Evolutionary conservation across 2,113 vertebrate species (phyloP).

Genomic region (Paralichthys olivaceus): DNA sequence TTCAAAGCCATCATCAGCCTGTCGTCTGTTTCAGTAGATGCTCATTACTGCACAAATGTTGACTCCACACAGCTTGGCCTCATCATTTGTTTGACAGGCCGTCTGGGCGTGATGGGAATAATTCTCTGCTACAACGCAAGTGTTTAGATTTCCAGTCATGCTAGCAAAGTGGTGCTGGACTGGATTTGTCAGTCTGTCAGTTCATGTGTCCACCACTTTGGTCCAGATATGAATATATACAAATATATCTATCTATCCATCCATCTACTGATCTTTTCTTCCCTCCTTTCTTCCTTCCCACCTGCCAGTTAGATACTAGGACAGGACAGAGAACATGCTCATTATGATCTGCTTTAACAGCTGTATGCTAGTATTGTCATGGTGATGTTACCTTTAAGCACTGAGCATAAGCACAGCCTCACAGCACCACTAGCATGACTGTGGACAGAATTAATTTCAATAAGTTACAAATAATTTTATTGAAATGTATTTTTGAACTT

Average conservation of each 20-base stretch:
- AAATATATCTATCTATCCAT: too few relatives aligned
- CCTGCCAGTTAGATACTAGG: not conserved
- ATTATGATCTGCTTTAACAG: not conserved
- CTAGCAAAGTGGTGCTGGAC: too few relatives aligned
- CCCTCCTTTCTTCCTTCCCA: too few relatives aligned
- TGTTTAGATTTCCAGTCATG: not conserved
- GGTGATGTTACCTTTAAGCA: not conserved
- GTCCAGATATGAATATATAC: not conserved
- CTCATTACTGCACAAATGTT: slow-evolving; percentile 1
- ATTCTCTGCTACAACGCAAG: not conserved
- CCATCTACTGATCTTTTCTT: too few relatives aligned
- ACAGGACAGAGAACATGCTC: too few relatives aligned
- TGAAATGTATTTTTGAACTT: not conserved
- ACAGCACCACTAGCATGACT: not conserved
- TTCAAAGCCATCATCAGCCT: not conserved
- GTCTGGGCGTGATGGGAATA: not conserved
- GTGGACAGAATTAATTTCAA: not conserved
- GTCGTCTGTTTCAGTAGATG: slow-evolving; percentile 3
- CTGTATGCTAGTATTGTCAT: too few relatives aligned
- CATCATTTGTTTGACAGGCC: not conserved
- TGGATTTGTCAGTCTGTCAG: not conserved
- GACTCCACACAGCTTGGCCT: not conserved
- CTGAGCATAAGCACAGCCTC: not conserved
- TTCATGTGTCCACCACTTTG: not conserved
- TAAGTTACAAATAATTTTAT: too few relatives aligned